Conservation (phyloP, 2,797 vertebrate genomes). For the Poeciliopsis infans region DNA sequence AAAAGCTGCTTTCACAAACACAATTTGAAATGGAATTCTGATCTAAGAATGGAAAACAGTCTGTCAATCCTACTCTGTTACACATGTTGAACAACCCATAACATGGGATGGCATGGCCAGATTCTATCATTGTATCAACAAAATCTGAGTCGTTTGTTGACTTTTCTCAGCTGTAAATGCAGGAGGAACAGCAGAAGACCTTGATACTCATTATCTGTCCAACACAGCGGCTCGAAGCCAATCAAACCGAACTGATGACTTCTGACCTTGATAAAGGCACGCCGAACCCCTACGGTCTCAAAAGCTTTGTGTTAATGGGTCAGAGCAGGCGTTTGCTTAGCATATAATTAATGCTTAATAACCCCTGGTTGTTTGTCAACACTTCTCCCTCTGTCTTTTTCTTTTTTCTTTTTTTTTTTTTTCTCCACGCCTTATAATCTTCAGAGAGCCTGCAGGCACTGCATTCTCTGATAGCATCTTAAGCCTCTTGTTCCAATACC, state of each 20-base stretch:
- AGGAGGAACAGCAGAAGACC: conserved; percentile 28
- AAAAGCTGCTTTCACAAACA: neutral
- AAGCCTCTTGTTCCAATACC: conserved; percentile 87
- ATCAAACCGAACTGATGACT: conserved; percentile 75
- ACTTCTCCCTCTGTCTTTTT: conserved; percentile 76
- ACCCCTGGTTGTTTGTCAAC: conserved; percentile 86
- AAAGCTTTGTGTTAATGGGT: conserved; percentile 77
- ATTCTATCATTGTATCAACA: conserved; percentile 19
- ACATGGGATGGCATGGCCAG: neutral
- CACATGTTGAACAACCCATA: neutral
- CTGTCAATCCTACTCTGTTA: neutral
- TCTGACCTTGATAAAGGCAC: conserved; percentile 82
- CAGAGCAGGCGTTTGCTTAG: conserved; percentile 80
- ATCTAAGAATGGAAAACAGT: neutral
- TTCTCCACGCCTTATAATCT: conserved; percentile 79
- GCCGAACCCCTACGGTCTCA: conserved; percentile 75
- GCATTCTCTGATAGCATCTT: conserved; percentile 82
- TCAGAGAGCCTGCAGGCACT: conserved; percentile 81
- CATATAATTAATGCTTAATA: conserved; percentile 87
- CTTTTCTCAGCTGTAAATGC: conserved; percentile 39
- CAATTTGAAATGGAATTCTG: neutral
- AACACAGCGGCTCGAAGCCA: conserved; percentile 58
- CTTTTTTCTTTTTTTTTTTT: conserved; percentile 73
- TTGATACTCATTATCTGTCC: conserved; percentile 58
- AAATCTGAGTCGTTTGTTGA: conserved; percentile 32